Evolutionary conservation across 2,113 vertebrate species (phyloP).

Genomic region (Dendropsophus ebraccatus): DNA sequence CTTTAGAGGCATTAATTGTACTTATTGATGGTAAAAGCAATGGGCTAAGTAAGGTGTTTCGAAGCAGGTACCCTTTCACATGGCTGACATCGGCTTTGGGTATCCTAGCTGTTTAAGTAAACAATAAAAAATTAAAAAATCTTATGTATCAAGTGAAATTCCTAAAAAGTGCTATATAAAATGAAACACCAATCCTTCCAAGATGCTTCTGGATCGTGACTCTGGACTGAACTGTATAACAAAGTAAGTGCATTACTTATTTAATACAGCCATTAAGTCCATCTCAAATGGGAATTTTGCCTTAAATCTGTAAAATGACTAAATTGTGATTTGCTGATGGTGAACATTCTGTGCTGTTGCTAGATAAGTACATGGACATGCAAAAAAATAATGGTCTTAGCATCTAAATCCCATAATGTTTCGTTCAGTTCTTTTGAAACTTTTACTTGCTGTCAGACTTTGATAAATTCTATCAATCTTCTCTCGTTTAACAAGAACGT

Average conservation of each 20-base stretch:
- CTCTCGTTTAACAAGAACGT: conserved; percentile 14
- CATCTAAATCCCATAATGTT: conserved; percentile 20
- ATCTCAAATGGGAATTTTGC: not conserved
- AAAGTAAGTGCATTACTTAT: not conserved
- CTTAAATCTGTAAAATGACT: not conserved
- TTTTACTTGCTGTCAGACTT: conserved; percentile 32
- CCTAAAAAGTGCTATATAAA: not conserved
- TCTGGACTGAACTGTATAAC: not conserved
- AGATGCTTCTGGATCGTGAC: not conserved
- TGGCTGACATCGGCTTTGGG: no score
- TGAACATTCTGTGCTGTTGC: not conserved
- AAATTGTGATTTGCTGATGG: not conserved
- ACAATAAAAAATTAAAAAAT: no score
- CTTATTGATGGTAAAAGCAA: no score
- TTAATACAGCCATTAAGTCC: not conserved
- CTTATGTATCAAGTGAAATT: no score
- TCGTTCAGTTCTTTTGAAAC: not conserved
- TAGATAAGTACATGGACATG: not conserved
- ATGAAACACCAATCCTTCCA: not conserved
- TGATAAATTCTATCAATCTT: conserved; percentile 37
- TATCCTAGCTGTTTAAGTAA: no score
- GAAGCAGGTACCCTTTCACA: no score
- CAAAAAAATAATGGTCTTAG: not conserved
- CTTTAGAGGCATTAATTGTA: no score
- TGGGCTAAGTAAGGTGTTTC: no score